Percentiles rank a stretch among this genome's conserved stretches.
phyloP scores from a whole-genome alignment of 2,113 vertebrate species.

The Circaetus cinerascens region DNA sequence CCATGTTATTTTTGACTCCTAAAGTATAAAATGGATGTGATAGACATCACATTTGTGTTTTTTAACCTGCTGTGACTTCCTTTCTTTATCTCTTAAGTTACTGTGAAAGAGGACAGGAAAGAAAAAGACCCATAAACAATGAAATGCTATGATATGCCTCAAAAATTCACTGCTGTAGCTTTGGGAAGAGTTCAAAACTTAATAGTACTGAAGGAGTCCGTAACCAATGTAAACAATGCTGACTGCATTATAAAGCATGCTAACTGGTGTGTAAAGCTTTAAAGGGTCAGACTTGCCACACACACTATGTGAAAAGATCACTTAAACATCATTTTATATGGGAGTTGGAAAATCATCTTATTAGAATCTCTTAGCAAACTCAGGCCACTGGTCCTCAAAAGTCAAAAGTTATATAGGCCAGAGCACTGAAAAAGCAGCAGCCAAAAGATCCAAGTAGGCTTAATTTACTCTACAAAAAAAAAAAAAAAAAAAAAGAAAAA shows the following conservation, averaged over 20 bases:
- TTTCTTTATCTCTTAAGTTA: not conserved
- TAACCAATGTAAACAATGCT: not conserved
- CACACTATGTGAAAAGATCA: not conserved
- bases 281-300: not conserved
- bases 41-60: not conserved
- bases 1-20: not conserved
- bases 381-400: not conserved
- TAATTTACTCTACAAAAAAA: not conserved
- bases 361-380: not conserved
- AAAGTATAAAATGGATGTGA: not conserved
- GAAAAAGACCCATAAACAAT: not conserved
- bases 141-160: not conserved
- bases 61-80: not conserved
- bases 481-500: not conserved
- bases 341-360: not conserved
- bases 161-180: not conserved
- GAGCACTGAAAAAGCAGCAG: not conserved
- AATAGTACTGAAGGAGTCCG: not conserved
- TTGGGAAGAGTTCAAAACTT: not conserved
- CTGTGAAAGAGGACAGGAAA: not conserved
- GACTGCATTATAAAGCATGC: not conserved
- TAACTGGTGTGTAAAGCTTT: not conserved
- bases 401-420: not conserved
- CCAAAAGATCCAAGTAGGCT: not conserved
- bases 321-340: not conserved